phyloP scores from a whole-genome alignment of 2,113 vertebrate species.

The Pitta sordida region DNA sequence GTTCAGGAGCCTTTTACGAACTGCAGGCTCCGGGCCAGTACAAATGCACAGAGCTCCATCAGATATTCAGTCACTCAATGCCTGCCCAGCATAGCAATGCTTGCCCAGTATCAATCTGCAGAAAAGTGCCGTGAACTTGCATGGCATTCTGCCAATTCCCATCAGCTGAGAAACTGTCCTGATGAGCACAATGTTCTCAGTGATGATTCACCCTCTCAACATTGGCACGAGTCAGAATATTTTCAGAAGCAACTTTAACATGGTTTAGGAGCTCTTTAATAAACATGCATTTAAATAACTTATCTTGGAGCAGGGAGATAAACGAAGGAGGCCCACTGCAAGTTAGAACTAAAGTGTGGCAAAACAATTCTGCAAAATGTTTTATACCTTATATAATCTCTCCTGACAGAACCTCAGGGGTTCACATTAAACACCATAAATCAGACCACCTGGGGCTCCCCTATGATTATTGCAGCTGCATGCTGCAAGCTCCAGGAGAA shows the following conservation, averaged over 20 bases:
- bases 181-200: neutral
- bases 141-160: slow-evolving; percentile 14
- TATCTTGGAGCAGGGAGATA: neutral
- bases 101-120: neutral
- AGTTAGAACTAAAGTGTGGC: neutral
- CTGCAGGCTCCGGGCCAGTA: neutral
- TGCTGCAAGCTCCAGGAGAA: slow-evolving; percentile 21
- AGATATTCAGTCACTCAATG: neutral
- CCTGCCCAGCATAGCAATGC: neutral
- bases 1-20: neutral
- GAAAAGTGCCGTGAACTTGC: neutral
- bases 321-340: neutral
- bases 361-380: slow-evolving; percentile 34
- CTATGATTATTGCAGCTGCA: slow-evolving; percentile 55
- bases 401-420: slow-evolving; percentile 31
- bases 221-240: slow-evolving; percentile 12
- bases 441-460: slow-evolving; percentile 58
- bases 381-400: slow-evolving; percentile 42
- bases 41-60: neutral
- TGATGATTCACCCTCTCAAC: slow-evolving; percentile 32
- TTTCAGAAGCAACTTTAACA: slow-evolving; percentile 20
- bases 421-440: slow-evolving; percentile 43
- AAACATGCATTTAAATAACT: slow-evolving; percentile 6
- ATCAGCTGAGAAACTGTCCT: slow-evolving; percentile 29
- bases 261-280: neutral